These are phyloP conservation scores for Myotis myotis DNA, from an alignment of 2,797 vertebrate genomes.

Conservation along the genomic window DNA sequence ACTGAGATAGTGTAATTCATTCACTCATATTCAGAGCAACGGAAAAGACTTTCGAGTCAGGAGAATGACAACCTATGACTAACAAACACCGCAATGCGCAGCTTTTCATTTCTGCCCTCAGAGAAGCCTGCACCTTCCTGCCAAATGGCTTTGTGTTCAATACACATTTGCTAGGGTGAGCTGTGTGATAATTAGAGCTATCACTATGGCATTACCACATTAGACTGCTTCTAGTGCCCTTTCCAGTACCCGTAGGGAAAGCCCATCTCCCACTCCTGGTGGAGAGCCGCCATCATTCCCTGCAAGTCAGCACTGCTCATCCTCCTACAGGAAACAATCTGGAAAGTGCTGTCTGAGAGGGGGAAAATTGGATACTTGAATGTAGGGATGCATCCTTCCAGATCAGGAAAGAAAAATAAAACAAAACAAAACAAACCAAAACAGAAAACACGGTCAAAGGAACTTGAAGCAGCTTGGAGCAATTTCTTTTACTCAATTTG, in stretches of 20 bases:
- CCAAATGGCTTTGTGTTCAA: constrained; percentile 65
- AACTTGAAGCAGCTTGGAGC: neutral
- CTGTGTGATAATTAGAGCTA: constrained; percentile 66
- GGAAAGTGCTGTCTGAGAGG: constrained; percentile 29
- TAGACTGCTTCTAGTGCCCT: constrained; percentile 40
- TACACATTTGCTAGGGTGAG: constrained; percentile 48
- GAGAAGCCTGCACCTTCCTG: constrained; percentile 31
- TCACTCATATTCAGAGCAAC: neutral
- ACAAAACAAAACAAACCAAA: neutral
- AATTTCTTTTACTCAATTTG: neutral
- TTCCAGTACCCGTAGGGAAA: constrained; percentile 32
- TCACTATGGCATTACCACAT: constrained; percentile 70
- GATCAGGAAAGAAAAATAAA: neutral
- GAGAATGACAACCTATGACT: constrained; percentile 2
- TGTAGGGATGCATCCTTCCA: constrained; percentile 16
- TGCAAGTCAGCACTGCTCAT: neutral
- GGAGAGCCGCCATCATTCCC: constrained; percentile 27
- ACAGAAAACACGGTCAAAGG: neutral
- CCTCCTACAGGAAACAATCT: constrained; percentile 40
- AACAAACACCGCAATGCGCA: neutral
- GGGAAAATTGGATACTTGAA: constrained; percentile 46
- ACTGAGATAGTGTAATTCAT: neutral
- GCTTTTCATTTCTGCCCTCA: constrained; percentile 32
- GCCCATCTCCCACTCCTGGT: neutral
- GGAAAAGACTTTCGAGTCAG: neutral